A percentile compares a stretch with the other conserved stretches of the same genome.
These are phyloP conservation scores for Narcine bancroftii DNA, from an alignment of 2,113 vertebrate species.

Conservation along the genomic window DNA sequence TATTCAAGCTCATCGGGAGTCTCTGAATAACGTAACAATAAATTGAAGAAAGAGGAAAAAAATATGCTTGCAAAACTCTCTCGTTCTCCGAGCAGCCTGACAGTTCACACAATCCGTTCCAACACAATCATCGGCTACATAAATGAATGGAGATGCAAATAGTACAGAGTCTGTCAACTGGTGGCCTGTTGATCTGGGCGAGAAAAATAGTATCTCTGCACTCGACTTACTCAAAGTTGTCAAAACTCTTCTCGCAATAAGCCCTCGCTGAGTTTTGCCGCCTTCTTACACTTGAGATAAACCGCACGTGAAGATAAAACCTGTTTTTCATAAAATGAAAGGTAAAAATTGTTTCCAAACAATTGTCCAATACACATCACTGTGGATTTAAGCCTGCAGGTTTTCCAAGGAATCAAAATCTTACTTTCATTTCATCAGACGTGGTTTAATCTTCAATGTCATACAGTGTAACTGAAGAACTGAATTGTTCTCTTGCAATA, in stretches of 20 bases:
- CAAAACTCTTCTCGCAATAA: neutral
- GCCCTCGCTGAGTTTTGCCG: no score
- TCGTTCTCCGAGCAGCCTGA: neutral
- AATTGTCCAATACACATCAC: neutral
- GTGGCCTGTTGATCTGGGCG: neutral
- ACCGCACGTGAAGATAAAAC: no score
- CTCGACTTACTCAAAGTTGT: neutral
- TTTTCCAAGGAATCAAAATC: neutral
- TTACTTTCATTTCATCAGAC: neutral
- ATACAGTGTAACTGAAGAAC: neutral
- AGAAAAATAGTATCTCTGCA: no score
- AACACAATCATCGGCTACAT: neutral
- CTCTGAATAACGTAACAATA: slow-evolving; percentile 46
- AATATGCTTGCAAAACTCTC: neutral
- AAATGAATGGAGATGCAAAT: neutral
- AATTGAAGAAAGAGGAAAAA: neutral
- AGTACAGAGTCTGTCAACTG: neutral
- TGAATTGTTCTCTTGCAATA: neutral
- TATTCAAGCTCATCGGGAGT: slow-evolving; percentile 61
- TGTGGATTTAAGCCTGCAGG: neutral
- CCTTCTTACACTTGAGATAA: no score
- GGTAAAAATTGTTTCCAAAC: neutral
- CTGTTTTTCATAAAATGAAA: no score
- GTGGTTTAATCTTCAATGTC: neutral
- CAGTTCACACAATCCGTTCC: neutral